Evolutionary conservation across 2,888 invertebrate genomes (phyloP), one percentile per base, ranked within the genome.

Genomic region (Rapana venosa): DNA sequence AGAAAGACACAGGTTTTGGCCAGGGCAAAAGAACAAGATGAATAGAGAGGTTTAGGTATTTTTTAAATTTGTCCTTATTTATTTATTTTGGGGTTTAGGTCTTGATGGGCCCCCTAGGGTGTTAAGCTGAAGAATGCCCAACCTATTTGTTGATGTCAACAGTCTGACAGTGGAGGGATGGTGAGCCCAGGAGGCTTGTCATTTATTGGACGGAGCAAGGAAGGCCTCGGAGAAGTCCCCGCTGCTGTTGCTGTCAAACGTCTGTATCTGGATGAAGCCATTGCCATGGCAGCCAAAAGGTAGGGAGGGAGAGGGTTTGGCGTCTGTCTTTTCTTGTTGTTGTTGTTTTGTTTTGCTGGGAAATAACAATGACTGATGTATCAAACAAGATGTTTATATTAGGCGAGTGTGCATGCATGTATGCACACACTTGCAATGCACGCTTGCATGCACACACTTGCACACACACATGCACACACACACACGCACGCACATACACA

Each of bases 221-320:
- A 94, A 79, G 92, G 92, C 26, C 91, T 93, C 15, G 94, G 94
- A 22, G 92, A 93, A 30, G 92, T 94, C 30, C 95, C 95, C 17
- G 94, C 94, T n/a, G 94, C 94, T 47, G 92, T 95, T 30, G 95
- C 95, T 20, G 94, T 94, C 91, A 95, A 95, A 91, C 90, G 95
- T 56, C 93, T 93, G 15, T 92, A 93, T 66, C 92, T 94, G 30
- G 95, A 95, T 88, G 93, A 95, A 47, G 93, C 94, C 66, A 93
- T 94, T 88, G 95, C 95, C 70, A 94, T 91, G 93, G 93, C 93
- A 86, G 94, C 94, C 26, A 94, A 94, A 90, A 92, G 93, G 95
- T 94, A 22, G 8, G 36, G 11, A 13, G 17, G 47, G 26, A 26
- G 26, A 66, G 66, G 66, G 66, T 26, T 22, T 66, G 66, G 66